Evolutionary conservation across 2,113 vertebrate genomes (phyloP), one percentile per base, ranked within the genome.

Genomic region (Macroglossus sobrinus): DNA sequence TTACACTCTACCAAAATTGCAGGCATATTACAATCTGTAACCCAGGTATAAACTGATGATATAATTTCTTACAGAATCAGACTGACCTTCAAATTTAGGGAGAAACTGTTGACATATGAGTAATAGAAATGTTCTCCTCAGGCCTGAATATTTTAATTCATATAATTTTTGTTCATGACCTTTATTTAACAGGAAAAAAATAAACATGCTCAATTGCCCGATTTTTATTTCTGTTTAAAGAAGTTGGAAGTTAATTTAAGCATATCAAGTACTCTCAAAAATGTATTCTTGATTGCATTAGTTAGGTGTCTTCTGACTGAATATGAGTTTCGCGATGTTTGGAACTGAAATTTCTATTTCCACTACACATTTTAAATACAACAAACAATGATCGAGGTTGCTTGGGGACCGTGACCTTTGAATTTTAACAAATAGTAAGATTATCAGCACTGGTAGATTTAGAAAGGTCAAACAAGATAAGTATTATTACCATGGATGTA

Each of bases 391-490:
- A 89, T 55, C 16, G 87, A 33, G 9, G 14, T 92, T 87, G 22
- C 38, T 76, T 89, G 2, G 21, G 16, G 50, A 95, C 4, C 28
- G 2, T 93, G 50, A 53, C 86, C 92, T 96, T 97, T 95, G 80
- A 94, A 94, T 86, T 93, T n/a, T 91, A 66, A 68, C 68, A 96
- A 71, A 92, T 2, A 63, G 12, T 55, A 79, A 92, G n/a, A 93
- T 59, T 75, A 26, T 5, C 74, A 75, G 28, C 30, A 79, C 80
- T 14, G 0, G 16, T 90, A 22, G 61, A 61, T 66, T 92, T 80
- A 40, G 61, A 96, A 96, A 96, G 80, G 92, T 97, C 92, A 88
- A 74, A 30, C 1, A 82, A 84, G 38, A 74, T 43, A 96, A 81
- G 50, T 79, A 92, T 66, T 47, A 59, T 15, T 43, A 81, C 38